Percentiles rank a stretch among this genome's conserved stretches.
phyloP scores from a whole-genome alignment of 2,113 vertebrate species.

The Calyptomena viridis region DNA sequence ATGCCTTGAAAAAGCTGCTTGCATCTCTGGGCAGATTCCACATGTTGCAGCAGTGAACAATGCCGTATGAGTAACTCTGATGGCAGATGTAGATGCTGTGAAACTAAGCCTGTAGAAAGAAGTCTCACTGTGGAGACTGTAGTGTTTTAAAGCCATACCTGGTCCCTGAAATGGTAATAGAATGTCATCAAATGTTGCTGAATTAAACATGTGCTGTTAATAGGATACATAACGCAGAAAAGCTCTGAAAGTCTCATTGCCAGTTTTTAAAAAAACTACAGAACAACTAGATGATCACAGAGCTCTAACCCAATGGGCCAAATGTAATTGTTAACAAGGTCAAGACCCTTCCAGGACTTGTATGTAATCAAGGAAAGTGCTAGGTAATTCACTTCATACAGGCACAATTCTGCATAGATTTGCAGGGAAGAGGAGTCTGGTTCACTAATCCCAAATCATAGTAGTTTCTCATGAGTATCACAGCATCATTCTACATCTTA shows the following conservation, averaged over 20 bases:
- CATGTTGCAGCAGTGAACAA: neutral
- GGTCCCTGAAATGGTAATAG: neutral
- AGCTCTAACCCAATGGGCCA: neutral
- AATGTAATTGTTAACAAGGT: neutral
- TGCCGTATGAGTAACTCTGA: neutral
- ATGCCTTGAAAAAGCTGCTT: neutral
- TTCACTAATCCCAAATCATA: neutral
- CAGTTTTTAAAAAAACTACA: neutral
- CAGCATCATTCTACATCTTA: neutral
- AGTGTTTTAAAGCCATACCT: neutral
- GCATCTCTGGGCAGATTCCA: neutral
- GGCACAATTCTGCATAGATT: neutral
- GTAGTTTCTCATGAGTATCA: neutral
- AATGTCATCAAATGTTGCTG: neutral
- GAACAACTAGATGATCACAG: neutral
- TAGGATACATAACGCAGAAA: neutral
- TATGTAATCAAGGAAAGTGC: neutral
- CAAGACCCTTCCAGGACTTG: neutral
- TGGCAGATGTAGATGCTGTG: neutral
- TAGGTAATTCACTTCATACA: neutral
- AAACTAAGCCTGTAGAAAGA: neutral
- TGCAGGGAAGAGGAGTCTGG: neutral
- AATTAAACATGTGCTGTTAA: neutral
- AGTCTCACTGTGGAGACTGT: neutral
- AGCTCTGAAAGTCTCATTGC: neutral